Evolutionary conservation across 2,113 vertebrate species (phyloP).

Genomic region (Microtus richardsoni): DNA sequence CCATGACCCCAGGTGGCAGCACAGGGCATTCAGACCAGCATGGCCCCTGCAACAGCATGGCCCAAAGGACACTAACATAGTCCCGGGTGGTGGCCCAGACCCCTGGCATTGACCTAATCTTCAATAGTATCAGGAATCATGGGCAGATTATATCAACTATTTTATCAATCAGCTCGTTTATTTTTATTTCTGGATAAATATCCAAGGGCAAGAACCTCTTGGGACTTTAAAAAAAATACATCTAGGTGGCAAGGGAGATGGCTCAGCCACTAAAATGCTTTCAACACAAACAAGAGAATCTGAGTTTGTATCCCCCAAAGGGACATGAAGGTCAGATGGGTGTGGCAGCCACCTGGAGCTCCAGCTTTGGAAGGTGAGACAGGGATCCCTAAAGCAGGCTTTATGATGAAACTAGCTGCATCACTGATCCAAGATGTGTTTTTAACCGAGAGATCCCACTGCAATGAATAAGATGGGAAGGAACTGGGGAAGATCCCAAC

Average conservation of each 20-base stretch:
- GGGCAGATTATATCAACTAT: neutral
- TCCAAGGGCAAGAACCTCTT: neutral
- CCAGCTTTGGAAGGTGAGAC: neutral
- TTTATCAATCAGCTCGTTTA: neutral
- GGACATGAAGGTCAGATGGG: neutral
- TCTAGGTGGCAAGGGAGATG: no score
- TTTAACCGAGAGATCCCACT: no score
- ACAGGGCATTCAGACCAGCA: neutral
- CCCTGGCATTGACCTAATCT: neutral
- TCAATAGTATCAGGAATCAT: neutral
- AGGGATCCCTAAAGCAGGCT: neutral
- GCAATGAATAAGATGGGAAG: neutral
- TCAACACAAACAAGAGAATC: neutral
- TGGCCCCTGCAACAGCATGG: neutral
- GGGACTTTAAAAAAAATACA: neutral
- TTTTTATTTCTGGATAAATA: slow-evolving; percentile 43
- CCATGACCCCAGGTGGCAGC: neutral
- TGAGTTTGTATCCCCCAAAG: no score
- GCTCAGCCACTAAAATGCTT: neutral
- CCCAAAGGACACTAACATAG: neutral
- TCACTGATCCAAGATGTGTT: neutral
- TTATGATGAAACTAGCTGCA: neutral
- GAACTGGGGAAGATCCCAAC: neutral
- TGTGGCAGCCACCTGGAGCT: no score
- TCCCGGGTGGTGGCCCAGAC: neutral